Conservation (phyloP, 2,113 vertebrate species). For the Nothocercus julius region DNA sequence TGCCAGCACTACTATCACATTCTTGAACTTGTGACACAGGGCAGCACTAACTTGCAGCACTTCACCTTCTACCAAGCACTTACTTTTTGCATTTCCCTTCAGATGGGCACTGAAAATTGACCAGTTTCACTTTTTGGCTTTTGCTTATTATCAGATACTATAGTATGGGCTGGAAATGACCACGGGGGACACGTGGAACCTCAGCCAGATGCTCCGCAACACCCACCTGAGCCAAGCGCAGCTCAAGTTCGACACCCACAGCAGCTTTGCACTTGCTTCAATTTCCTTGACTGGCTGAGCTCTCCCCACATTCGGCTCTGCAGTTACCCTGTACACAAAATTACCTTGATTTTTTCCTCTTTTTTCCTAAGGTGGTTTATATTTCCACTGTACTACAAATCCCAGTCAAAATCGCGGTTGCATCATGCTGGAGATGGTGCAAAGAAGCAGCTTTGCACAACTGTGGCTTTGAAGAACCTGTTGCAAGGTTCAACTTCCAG, state of each 20-base stretch:
- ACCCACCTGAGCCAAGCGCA: neutral
- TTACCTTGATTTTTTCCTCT: neutral
- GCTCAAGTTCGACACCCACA: neutral
- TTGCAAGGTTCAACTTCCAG: neutral
- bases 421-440: neutral
- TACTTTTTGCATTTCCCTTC: neutral
- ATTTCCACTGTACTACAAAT: neutral
- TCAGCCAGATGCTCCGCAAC: neutral
- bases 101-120: accelerated
- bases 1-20: neutral
- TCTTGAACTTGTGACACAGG: too few relatives aligned
- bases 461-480: neutral
- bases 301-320: slow-evolving; percentile 4
- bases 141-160: neutral
- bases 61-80: neutral
- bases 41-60: neutral
- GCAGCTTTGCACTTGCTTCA: slow-evolving; percentile 25
- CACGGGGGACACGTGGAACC: neutral
- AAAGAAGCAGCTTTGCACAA: neutral
- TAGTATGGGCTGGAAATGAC: slow-evolving; percentile 7
- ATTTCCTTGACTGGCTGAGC: slow-evolving; percentile 26
- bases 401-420: neutral
- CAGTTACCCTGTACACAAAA: neutral
- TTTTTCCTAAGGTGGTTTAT: neutral
- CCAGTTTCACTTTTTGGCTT: neutral